Conservation (phyloP, 2,888 invertebrate genomes). For the Trichopria drosophilae region DNA sequence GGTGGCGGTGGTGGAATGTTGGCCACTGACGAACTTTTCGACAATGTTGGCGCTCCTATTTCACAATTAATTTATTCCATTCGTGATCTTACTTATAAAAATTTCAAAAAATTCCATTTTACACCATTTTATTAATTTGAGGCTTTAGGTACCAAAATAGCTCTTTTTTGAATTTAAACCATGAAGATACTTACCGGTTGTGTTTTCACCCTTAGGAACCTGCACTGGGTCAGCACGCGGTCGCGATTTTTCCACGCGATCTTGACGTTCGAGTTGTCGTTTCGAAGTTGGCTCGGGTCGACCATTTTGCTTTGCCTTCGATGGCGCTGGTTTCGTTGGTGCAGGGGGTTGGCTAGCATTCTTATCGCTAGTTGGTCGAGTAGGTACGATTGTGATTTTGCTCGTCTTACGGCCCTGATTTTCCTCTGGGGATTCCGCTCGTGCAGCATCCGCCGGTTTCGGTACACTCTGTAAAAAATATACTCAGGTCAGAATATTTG, state of each 20-base stretch:
- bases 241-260: conserved; percentile 53
- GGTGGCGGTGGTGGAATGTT: conserved; percentile 64
- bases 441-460: conserved; percentile 46
- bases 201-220: conserved; percentile 55
- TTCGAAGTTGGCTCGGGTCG: conserved; percentile 49
- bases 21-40: conserved; percentile 55
- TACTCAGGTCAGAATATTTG: no score
- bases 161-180: no score
- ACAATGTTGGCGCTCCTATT: conserved; percentile 55
- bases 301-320: conserved; percentile 53
- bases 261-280: conserved; percentile 55
- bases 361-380: conserved; percentile 49
- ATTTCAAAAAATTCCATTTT: no score
- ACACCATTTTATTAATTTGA: no score
- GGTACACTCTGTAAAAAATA: conserved; percentile 50
- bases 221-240: conserved; percentile 51
- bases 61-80: neutral
- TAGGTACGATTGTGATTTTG: conserved; percentile 59
- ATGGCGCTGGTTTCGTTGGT: conserved; percentile 27
- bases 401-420: conserved; percentile 52
- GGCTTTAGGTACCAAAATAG: no score
- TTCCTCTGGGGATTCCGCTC: conserved; percentile 30
- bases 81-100: no score
- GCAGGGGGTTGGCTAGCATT: conserved; percentile 35
- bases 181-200: conserved; percentile 48